Percentiles rank a stretch among this genome's conserved stretches.
Conservation (phyloP, 1,140 invertebrate genomes). For the Pteromalus puparum region DNA sequence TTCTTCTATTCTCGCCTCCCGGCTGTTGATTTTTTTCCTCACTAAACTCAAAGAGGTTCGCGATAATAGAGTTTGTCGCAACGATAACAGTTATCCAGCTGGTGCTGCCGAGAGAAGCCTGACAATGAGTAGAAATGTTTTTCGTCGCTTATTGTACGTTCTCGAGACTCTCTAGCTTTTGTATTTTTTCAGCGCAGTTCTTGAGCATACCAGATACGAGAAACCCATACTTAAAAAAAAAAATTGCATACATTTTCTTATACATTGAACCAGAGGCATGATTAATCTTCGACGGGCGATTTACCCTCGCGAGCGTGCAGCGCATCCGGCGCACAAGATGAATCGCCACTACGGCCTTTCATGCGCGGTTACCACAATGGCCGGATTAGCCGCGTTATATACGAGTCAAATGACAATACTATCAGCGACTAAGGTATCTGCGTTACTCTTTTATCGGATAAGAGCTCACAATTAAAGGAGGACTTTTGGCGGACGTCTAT, state of each 20-base stretch:
- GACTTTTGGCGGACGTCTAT: background rate
- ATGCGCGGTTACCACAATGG: background rate
- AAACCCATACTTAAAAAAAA: background rate
- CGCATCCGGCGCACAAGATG: too few species aligned
- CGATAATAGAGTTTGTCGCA: conserved; percentile 26
- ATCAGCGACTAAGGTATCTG: too few species aligned
- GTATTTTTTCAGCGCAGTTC: background rate
- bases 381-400: too few species aligned
- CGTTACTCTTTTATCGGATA: too few species aligned
- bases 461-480: background rate
- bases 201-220: background rate
- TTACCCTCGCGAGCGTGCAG: too few species aligned
- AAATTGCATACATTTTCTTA: background rate
- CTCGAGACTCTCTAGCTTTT: background rate
- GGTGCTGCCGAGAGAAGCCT: too few species aligned
- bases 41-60: conserved; percentile 1
- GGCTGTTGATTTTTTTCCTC: conserved; percentile 7
- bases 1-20: background rate
- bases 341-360: too few species aligned
- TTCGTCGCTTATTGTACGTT: too few species aligned
- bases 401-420: too few species aligned
- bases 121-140: too few species aligned
- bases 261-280: background rate
- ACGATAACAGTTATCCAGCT: conserved; percentile 16
- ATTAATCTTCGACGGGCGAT: too few species aligned